Conservation (phyloP, 2,888 invertebrate species). For the Tromatobia lineatoria region DNA sequence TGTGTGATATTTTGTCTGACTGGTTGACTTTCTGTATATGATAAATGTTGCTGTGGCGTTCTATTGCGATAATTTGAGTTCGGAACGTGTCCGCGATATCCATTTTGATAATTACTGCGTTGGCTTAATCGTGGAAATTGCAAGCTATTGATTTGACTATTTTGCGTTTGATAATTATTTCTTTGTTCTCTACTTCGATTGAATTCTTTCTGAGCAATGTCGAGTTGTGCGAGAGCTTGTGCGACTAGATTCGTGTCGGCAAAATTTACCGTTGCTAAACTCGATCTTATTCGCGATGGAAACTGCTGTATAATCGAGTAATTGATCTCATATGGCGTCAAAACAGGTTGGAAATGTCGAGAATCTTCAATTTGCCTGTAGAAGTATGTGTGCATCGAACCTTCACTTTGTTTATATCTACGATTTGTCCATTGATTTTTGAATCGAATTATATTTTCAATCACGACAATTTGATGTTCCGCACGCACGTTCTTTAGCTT, state of each 20-base stretch:
- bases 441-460: conserved; percentile 39
- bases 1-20: not conserved
- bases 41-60: not conserved
- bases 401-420: conserved; percentile 48
- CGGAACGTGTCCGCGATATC: not conserved
- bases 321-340: conserved; percentile 37
- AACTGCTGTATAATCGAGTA: conserved; percentile 46
- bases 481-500: conserved; percentile 28
- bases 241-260: conserved; percentile 30
- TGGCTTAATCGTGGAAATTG: not conserved
- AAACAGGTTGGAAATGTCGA: conserved; percentile 3
- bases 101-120: not conserved
- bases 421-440: conserved; percentile 46
- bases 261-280: conserved; percentile 40
- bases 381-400: conserved; percentile 50
- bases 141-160: not conserved
- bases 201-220: conserved; percentile 36
- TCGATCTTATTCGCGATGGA: conserved; percentile 4
- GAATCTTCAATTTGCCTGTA: conserved; percentile 50
- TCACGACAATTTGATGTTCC: conserved; percentile 17
- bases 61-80: not conserved
- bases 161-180: not conserved
- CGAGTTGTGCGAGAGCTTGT: conserved; percentile 28
- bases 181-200: not conserved
- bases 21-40: not conserved